Conservation (phyloP, 2,797 vertebrate species). For the Liasis olivaceus region DNA sequence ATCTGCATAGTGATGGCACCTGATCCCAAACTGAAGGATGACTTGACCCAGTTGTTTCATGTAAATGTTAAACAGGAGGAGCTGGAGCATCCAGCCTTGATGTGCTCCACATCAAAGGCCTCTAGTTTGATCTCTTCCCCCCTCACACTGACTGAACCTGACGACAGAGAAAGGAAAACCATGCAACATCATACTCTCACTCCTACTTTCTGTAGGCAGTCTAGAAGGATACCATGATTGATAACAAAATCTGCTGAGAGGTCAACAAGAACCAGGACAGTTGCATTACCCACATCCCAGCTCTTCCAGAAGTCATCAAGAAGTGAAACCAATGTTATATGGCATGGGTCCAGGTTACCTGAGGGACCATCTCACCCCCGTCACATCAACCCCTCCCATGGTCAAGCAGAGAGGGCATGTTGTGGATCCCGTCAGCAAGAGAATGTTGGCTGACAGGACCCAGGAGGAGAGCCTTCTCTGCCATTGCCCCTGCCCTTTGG, state of each 20-base stretch:
- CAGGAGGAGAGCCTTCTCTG: too few species aligned
- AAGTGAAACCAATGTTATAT: neutral
- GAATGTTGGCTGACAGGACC: too few species aligned
- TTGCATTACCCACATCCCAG: neutral
- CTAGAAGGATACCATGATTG: neutral
- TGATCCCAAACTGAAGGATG: neutral
- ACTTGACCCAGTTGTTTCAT: neutral
- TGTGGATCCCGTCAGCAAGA: too few species aligned
- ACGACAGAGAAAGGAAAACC: neutral
- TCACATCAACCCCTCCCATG: too few species aligned
- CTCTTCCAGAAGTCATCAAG: neutral
- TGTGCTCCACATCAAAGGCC: neutral
- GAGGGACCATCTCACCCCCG: too few species aligned
- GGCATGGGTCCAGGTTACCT: too few species aligned
- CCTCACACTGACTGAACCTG: neutral
- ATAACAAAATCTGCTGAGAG: neutral
- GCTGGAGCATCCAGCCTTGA: neutral
- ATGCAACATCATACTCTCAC: neutral
- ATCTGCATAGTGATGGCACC: neutral
- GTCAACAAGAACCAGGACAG: neutral
- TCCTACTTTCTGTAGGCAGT: neutral
- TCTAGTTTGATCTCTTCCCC: neutral
- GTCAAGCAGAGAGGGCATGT: too few species aligned
- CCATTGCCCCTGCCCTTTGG: too few species aligned
- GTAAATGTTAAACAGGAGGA: neutral